Conservation (phyloP, 2,888 invertebrate genomes). For the Campopleginae sp. region DNA sequence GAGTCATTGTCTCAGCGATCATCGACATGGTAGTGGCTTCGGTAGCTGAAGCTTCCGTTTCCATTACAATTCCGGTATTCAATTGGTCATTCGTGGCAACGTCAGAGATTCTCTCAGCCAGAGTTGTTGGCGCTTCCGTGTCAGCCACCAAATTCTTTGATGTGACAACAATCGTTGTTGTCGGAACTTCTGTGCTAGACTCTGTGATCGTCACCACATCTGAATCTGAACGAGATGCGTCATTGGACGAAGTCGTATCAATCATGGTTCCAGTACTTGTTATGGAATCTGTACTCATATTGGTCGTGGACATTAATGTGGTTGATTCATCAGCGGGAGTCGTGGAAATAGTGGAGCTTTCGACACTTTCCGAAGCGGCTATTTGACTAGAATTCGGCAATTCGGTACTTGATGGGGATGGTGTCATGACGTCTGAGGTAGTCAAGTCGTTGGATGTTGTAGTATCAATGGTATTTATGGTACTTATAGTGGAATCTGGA, state of each 20-base stretch:
- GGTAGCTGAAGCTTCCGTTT: conserved; percentile 49
- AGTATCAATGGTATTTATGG: not conserved
- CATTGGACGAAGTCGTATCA: conserved; percentile 31
- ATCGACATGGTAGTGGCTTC: conserved; percentile 55
- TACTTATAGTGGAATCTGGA: not conserved
- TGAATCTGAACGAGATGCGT: conserved; percentile 34
- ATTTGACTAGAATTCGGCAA: conserved; percentile 17
- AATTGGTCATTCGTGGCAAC: not conserved
- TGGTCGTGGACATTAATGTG: not conserved
- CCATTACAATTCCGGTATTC: conserved; percentile 30
- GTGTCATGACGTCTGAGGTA: not conserved
- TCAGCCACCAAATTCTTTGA: conserved; percentile 17
- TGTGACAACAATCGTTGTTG: conserved; percentile 21
- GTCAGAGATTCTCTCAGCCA: conserved; percentile 10
- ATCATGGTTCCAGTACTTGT: conserved; percentile 25
- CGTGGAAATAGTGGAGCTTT: not conserved
- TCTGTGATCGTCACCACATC: conserved; percentile 37
- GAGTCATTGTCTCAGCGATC: conserved; percentile 48
- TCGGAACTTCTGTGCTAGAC: conserved; percentile 36
- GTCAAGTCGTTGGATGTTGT: not conserved
- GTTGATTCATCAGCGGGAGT: conserved; percentile 34
- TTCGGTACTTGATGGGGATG: conserved; percentile 43
- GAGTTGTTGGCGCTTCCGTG: conserved; percentile 2
- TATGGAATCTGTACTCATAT: conserved; percentile 19
- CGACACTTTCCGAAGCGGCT: not conserved